Conservation (phyloP, 2,797 vertebrate species). For the Cyprinodon diabolis region DNA sequence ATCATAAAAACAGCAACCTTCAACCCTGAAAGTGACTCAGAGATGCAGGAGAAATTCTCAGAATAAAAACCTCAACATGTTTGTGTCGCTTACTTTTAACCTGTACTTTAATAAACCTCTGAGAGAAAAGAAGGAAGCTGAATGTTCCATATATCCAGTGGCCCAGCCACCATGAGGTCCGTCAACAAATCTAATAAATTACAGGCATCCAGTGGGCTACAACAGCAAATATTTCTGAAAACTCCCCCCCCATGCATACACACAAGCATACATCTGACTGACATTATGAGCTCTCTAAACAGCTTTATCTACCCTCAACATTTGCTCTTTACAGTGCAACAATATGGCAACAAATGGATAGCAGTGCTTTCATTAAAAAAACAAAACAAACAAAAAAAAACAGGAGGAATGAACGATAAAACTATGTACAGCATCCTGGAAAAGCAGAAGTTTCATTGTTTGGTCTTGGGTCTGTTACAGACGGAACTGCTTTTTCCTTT, state of each 20-base stretch:
- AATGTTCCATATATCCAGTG: constrained; percentile 71
- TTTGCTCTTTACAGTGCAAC: constrained; percentile 78
- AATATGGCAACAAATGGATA: constrained; percentile 79
- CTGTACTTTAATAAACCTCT: constrained; percentile 74
- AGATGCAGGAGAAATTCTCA: constrained; percentile 60
- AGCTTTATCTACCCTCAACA: constrained; percentile 66
- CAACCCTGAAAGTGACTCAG: constrained; percentile 70
- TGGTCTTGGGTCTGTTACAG: constrained; percentile 73
- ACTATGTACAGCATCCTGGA: constrained; percentile 76
- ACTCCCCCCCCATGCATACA: constrained; percentile 63
- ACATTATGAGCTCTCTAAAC: constrained; percentile 69
- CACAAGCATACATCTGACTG: constrained; percentile 72
- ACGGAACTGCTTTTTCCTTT: constrained; percentile 69
- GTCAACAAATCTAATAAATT: constrained; percentile 79
- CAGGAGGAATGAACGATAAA: constrained; percentile 69
- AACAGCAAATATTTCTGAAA: constrained; percentile 67
- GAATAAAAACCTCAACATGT: constrained; percentile 56
- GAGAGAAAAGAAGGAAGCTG: constrained; percentile 66
- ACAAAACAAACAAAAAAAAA: constrained; percentile 39
- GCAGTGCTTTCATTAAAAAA: constrained; percentile 79
- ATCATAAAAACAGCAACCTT: constrained; percentile 72
- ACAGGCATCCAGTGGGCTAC: constrained; percentile 76
- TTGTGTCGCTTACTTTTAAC: constrained; percentile 52
- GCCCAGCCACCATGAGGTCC: constrained; percentile 81
- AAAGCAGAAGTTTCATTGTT: constrained; percentile 78